These are phyloP conservation scores for Urocitellus parryii DNA, from an alignment of 2,113 vertebrate species.

Conservation along the genomic window DNA sequence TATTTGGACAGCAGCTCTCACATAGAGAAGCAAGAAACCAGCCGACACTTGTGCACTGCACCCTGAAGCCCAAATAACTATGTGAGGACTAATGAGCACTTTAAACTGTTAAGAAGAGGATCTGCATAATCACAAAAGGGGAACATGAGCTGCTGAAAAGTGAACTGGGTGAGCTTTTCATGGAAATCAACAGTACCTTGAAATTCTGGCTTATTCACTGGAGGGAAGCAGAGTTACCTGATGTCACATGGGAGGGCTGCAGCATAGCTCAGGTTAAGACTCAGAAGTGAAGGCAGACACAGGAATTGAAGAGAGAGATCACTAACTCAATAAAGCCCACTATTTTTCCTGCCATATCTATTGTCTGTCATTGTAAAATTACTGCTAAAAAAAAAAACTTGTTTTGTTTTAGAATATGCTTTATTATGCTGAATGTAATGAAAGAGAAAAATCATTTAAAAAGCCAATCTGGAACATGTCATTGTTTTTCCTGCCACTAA, in stretches of 20 bases:
- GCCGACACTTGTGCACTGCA: constrained; percentile 71
- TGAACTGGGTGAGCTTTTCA: constrained; percentile 60
- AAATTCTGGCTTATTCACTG: neutral
- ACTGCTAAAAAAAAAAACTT: neutral
- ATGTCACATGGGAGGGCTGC: neutral
- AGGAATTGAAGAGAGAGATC: neutral
- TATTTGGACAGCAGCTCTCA: constrained; percentile 84
- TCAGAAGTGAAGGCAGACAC: neutral
- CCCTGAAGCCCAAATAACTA: constrained; percentile 75
- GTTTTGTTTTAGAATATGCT: neutral
- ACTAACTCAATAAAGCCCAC: neutral
- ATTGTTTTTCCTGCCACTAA: neutral
- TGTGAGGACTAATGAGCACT: constrained; percentile 75
- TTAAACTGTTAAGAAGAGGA: constrained; percentile 71
- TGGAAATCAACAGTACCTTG: constrained; percentile 5
- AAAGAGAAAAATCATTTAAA: constrained; percentile 23
- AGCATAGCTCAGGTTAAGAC: fast-evolving
- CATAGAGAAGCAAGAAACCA: constrained; percentile 77
- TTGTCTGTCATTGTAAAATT: neutral
- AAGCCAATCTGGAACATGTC: neutral
- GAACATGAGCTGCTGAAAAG: constrained; percentile 25
- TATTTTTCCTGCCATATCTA: neutral
- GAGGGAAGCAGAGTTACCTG: neutral
- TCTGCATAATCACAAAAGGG: constrained; percentile 62
- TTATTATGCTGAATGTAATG: neutral